Base-by-base conservation (phyloP, 2,113 vertebrate species). In the Heterotis niloticus region DNA sequence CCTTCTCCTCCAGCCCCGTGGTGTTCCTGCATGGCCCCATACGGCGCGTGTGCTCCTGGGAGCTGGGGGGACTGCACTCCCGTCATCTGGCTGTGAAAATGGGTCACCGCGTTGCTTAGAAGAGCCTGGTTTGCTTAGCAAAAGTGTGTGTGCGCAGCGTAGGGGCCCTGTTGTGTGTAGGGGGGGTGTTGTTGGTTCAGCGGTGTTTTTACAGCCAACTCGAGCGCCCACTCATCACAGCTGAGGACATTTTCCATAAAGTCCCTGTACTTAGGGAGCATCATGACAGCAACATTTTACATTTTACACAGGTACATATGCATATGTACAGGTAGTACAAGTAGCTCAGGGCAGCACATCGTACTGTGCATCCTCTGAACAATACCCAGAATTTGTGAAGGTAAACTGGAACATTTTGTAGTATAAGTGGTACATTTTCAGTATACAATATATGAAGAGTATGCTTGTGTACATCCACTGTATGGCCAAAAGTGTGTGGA, bases 201-300 rank as follows among this genome's bases (percentile, higher is more conserved):
- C 29, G 18, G 24, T 52, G 60, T 56, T 24, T 66, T 66, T 66
- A 17, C 76, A 78, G 23, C 62, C 75, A 34, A 77, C 75, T 77
- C 29, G 24, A 10, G 62, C 62, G 18, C 62, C 29, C 51, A 23
- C 60, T 62, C 75, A 34, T 20, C 34, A 62, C 16, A 52, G 29
- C 29, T 17, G 65, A 29, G 26, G 60, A 26, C 73, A 52, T 10
- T 34, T 66, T 77, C 29, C 64, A n/a, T 11, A 73, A 26, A 56
- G 52, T 17, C 26, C 75, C 75, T 66, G 75, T 13, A 59, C 64
- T 65, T 17, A 14, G 10, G 52, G 14, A 16, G 26, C 51, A 74
- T 17, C 14, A 72, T 12, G 69, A 7, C 9, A 24, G 23, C 24
- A n/a, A n/a, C 70, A 72, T 56, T 44, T 24, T 44, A n/a, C 70